Evolutionary conservation across 2,888 invertebrate species (phyloP), one percentile per base, ranked within the genome.

Genomic region (Gastracanthus pulcherrimus): DNA sequence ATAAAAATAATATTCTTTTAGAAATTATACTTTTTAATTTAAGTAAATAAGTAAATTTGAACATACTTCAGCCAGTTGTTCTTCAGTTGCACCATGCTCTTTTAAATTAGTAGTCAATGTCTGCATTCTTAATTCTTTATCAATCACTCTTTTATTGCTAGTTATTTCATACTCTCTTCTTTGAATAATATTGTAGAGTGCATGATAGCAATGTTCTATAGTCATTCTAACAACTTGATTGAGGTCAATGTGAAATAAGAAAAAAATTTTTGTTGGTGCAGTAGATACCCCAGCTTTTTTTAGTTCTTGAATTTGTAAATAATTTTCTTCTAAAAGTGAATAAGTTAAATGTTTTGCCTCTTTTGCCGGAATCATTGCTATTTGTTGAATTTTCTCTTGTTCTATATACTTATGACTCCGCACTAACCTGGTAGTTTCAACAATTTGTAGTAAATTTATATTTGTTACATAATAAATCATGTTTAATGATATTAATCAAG

Each of bases 361-460:
- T 90, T 98, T 99, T 31, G 97, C 96, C 0, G 97, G 97, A 86
- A 99, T 94, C 98, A 99, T 98, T 0, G 97, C 98, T 85, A 96
- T 93, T 87, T 97, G 96, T 90, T 98, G 98, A 80, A 99, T 96
- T 89, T 97, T 96, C 83, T 97, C 98, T 86, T 98, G 97, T 90
- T 98, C 98, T 81, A 98, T 95, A 89, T 95, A 97, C 85, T 95
- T 95, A 88, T 96, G 96, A 51, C 93, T 91, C 69, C 96, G 94
- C 41, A 99, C 95, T 83, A 99, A 94, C 83, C 98, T 95, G 90
- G 19, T 72, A 58, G n/a, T n/a, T 38, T 69, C 64, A 26, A 70
- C 7, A 70, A 58, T 66, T 45, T 51, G 64, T 23, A 62, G 66
- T 23, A 72, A 71, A 72, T 58, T 58, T 51, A 60, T 45, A 55